Evolutionary conservation across 2,113 vertebrate species (phyloP).

Genomic region (Arothron firmamentum): DNA sequence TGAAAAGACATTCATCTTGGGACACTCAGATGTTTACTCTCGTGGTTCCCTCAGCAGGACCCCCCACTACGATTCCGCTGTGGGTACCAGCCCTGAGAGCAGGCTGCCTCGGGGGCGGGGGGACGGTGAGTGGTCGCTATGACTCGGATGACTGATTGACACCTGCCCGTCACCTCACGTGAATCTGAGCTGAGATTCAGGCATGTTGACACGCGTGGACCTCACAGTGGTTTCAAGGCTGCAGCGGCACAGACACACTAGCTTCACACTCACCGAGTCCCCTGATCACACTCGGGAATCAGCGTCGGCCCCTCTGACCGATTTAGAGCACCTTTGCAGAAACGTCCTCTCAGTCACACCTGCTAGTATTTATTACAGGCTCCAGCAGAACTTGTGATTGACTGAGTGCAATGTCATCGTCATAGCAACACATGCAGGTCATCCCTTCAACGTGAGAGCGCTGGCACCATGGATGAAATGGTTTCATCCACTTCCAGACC

Average conservation of each 20-base stretch:
- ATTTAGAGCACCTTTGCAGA: no score
- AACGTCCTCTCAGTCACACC: no score
- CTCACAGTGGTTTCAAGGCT: conserved; percentile 1
- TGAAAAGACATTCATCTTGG: not conserved
- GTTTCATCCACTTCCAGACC: conserved; percentile 18
- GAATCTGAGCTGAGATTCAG: conserved; percentile 30
- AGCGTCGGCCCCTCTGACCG: no score
- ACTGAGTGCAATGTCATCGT: no score
- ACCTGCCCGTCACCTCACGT: conserved; percentile 59
- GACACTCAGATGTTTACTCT: conserved; percentile 42
- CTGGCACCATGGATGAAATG: conserved; percentile 36
- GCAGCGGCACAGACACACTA: not conserved
- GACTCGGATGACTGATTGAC: conserved; percentile 46
- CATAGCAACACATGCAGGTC: no score
- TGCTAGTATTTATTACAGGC: no score
- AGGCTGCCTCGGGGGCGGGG: conserved; percentile 53
- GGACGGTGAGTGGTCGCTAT: conserved; percentile 67
- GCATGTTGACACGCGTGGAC: conserved; percentile 66
- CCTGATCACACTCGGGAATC: no score
- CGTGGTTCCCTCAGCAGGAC: conserved; percentile 73
- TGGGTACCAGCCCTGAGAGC: conserved; percentile 75
- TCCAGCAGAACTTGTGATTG: no score
- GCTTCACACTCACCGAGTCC: not conserved
- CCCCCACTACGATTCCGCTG: conserved; percentile 74
- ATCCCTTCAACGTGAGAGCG: conserved; percentile 5